Evolutionary conservation across 2,888 invertebrate species (phyloP).

Genomic region (Noctua janthina): DNA sequence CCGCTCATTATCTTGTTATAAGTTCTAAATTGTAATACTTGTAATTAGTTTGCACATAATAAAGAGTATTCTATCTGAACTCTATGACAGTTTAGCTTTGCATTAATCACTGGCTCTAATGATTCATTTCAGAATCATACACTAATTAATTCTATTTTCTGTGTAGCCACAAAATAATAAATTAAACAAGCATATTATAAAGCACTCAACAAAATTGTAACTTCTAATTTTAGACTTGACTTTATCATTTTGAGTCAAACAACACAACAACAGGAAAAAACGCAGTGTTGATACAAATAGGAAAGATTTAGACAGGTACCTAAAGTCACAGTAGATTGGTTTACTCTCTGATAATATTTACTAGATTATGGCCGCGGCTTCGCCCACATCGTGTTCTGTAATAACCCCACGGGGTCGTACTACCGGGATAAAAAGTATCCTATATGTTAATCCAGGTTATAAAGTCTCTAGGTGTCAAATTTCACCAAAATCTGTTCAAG

Average conservation of each 20-base stretch:
- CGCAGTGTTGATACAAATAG: neutral
- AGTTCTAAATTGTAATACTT: neutral
- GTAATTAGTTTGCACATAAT: neutral
- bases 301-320: too few species aligned
- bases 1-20: neutral
- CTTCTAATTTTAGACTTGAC: neutral
- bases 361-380: too few species aligned
- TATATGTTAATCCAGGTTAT: too few species aligned
- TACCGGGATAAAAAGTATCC: too few species aligned
- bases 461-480: too few species aligned
- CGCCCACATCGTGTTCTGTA: too few species aligned
- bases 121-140: neutral
- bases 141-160: neutral
- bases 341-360: too few species aligned
- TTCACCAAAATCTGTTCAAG: too few species aligned
- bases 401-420: too few species aligned
- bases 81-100: neutral
- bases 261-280: neutral
- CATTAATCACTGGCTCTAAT: neutral
- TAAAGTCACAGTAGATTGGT: too few species aligned
- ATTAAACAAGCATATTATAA: neutral
- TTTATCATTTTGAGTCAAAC: neutral
- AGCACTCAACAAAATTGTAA: neutral
- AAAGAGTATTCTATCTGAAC: neutral
- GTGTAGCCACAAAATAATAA: neutral